Evolutionary conservation across 2,888 invertebrate species (phyloP).

Genomic region (Heliconius charithonia): DNA sequence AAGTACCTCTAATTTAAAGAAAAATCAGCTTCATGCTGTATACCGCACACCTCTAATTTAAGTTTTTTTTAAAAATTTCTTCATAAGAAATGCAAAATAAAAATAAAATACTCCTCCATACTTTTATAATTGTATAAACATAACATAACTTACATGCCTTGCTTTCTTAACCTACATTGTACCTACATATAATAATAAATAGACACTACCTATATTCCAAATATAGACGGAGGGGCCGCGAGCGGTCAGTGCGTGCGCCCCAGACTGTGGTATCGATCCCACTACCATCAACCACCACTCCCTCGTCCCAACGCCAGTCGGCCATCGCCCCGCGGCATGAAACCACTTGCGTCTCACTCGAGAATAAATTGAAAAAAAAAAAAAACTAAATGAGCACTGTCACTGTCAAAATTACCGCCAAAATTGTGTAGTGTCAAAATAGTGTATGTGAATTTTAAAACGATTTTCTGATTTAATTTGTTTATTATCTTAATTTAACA

Average conservation of each 20-base stretch:
- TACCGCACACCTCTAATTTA: background rate
- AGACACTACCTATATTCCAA: constrained; percentile 58
- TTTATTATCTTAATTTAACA: constrained; percentile 67
- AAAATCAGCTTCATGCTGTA: too few relatives aligned
- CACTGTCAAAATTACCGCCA: constrained; percentile 43
- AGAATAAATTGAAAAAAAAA: constrained; percentile 47
- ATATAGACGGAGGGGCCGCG: constrained; percentile 66
- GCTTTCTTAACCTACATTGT: constrained; percentile 8
- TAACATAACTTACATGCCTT: background rate
- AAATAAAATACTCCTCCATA: background rate
- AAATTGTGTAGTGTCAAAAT: constrained; percentile 33
- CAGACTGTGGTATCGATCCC: constrained; percentile 79
- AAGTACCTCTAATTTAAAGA: too few relatives aligned
- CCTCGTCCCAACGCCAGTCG: constrained; percentile 74
- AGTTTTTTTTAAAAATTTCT: background rate
- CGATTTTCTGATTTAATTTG: constrained; percentile 67
- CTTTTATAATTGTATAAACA: background rate
- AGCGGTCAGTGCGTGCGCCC: constrained; percentile 81
- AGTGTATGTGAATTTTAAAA: constrained; percentile 42
- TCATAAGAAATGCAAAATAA: background rate
- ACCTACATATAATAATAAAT: constrained; percentile 15
- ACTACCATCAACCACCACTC: constrained; percentile 77
- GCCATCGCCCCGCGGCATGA: constrained; percentile 76
- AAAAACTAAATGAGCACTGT: constrained; percentile 53
- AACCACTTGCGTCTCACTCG: constrained; percentile 58